Conservation (phyloP, 2,113 vertebrate genomes). For the Emydocephalus ijimae region DNA sequence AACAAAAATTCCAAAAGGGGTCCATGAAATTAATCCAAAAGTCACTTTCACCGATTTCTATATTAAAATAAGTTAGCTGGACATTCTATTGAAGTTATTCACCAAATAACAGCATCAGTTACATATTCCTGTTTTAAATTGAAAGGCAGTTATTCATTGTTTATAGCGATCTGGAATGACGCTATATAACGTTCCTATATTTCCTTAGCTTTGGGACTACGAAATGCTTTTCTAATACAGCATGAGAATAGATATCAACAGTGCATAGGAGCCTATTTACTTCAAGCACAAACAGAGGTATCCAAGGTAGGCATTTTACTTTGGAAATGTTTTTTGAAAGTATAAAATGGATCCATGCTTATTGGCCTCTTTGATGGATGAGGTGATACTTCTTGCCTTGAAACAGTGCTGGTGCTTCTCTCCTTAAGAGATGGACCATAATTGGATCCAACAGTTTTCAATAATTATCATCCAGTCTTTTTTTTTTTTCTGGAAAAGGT, state of each 20-base stretch:
- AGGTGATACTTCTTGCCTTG: neutral
- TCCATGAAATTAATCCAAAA: neutral
- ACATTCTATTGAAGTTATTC: neutral
- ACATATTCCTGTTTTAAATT: neutral
- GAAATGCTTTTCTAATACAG: constrained; percentile 85
- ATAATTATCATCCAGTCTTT: neutral
- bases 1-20: neutral
- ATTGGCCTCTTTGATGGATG: neutral
- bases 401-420: neutral
- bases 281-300: constrained; percentile 81
- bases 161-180: neutral
- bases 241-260: constrained; percentile 87
- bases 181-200: neutral
- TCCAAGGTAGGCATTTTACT: constrained; percentile 71
- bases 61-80: neutral
- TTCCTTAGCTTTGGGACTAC: constrained; percentile 75
- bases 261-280: constrained; percentile 81
- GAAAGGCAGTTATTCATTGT: neutral
- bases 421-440: neutral
- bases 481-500: neutral
- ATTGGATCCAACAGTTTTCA: neutral
- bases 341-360: neutral
- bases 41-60: neutral
- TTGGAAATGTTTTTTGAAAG: neutral
- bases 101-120: neutral